Conservation (phyloP, 2,888 invertebrate genomes). For the Brachyptera risi region DNA sequence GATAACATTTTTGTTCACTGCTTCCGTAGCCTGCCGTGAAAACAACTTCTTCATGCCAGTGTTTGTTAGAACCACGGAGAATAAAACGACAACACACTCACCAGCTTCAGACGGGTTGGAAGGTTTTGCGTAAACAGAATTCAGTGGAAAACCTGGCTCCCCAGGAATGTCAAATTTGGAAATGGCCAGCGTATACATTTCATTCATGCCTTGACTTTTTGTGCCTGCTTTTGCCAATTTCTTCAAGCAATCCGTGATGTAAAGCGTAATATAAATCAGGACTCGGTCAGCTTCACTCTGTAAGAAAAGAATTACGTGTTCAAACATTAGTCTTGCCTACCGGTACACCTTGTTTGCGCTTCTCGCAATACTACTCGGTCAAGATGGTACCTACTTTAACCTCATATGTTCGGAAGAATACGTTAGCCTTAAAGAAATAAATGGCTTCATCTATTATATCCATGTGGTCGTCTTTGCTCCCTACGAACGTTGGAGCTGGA, state of each 20-base stretch:
- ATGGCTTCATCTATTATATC: conserved; percentile 98
- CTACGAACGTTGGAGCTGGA: conserved; percentile 68
- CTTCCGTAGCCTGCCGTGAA: too few relatives aligned
- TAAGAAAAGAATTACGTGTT: conserved; percentile 39
- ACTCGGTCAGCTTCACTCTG: conserved; percentile 95
- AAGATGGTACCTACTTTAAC: conserved; percentile 68
- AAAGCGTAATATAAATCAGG: conserved; percentile 94
- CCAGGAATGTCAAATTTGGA: conserved; percentile 96
- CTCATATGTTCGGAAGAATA: conserved; percentile 98
- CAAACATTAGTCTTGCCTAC: too few relatives aligned
- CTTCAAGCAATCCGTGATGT: conserved; percentile 96
- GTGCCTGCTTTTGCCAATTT: conserved; percentile 87
- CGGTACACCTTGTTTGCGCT: too few relatives aligned
- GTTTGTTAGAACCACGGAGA: too few relatives aligned
- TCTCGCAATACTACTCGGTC: too few relatives aligned
- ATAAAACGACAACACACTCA: too few relatives aligned
- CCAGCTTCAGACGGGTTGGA: conserved; percentile 73
- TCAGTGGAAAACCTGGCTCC: conserved; percentile 89
- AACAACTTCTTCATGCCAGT: too few relatives aligned
- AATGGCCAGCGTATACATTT: conserved; percentile 94
- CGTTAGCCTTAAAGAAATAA: conserved; percentile 97
- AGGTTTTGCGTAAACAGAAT: conserved; percentile 92
- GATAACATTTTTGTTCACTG: too few relatives aligned
- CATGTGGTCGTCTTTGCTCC: conserved; percentile 56
- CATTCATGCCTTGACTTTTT: conserved; percentile 85